A percentile compares a stretch with the other conserved stretches of the same genome.
Conservation (phyloP, 2,888 invertebrate genomes). For the Hemaris fuciformis region DNA sequence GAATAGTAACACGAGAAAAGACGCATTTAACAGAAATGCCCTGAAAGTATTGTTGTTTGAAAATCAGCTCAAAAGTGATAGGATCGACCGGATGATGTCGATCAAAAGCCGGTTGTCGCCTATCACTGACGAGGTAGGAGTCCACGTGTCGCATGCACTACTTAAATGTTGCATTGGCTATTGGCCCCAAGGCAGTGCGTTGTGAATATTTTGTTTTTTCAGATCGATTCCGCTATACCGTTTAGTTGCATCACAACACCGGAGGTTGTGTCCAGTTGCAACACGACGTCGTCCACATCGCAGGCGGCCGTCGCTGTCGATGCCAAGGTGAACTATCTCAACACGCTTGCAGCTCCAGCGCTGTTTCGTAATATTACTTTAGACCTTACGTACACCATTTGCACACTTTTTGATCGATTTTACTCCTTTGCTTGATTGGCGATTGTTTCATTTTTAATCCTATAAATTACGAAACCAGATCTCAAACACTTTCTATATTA, state of each 20-base stretch:
- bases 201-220: constrained; percentile 42
- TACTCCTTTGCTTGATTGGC: background rate
- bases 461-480: background rate
- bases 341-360: constrained; percentile 13
- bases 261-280: constrained; percentile 74
- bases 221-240: constrained; percentile 76
- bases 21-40: constrained; percentile 49
- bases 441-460: background rate
- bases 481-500: no score
- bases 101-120: constrained; percentile 36
- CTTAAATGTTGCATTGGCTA: background rate
- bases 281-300: constrained; percentile 62
- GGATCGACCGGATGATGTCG: constrained; percentile 37
- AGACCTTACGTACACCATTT: constrained; percentile 33
- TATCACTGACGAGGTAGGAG: constrained; percentile 59
- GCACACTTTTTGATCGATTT: constrained; percentile 34
- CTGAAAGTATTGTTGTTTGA: constrained; percentile 61
- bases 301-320: constrained; percentile 61
- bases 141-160: constrained; percentile 21
- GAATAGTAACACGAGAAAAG: constrained; percentile 41
- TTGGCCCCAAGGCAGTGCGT: constrained; percentile 13
- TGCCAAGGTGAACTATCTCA: constrained; percentile 55
- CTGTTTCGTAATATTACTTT: constrained; percentile 14
- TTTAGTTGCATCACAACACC: constrained; percentile 79
- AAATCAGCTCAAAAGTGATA: constrained; percentile 52